Evolutionary conservation across 2,113 vertebrate genomes (phyloP).

Genomic region (Hystrix cristata): DNA sequence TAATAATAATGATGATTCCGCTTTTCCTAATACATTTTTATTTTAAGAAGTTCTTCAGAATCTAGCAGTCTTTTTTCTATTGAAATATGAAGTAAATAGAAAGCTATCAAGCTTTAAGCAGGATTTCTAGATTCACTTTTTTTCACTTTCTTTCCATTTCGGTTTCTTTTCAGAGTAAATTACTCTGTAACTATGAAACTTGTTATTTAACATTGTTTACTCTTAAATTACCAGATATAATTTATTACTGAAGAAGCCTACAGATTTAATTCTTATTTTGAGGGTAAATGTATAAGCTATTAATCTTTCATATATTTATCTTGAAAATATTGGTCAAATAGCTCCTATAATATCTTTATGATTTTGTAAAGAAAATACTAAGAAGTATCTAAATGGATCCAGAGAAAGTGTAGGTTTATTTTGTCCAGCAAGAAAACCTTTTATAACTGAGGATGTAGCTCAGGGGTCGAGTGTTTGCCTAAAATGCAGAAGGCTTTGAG

Average conservation of each 20-base stretch:
- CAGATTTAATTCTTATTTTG: not conserved
- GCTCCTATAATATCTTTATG: not conserved
- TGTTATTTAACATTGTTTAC: slow-evolving; percentile 38
- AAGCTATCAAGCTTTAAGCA: slow-evolving; percentile 31
- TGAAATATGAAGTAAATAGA: slow-evolving; percentile 28
- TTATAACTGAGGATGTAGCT: not conserved
- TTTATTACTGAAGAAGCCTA: slow-evolving; percentile 6
- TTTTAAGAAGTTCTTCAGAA: not conserved
- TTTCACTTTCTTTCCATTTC: slow-evolving; percentile 21
- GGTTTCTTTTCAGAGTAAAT: slow-evolving; percentile 18
- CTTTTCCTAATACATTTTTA: not conserved
- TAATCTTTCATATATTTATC: not conserved
- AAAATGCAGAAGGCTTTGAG: not conserved
- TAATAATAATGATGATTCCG: not conserved
- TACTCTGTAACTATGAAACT: not conserved
- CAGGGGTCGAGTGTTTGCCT: not conserved
- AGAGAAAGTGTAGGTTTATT: not conserved
- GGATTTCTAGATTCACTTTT: not conserved
- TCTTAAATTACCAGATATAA: not conserved
- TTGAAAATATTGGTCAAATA: not conserved
- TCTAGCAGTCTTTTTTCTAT: not conserved
- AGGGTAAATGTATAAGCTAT: slow-evolving; percentile 1
- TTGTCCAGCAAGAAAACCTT: not conserved
- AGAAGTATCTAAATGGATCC: not conserved
- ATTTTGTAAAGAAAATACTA: slow-evolving; percentile 32